These are phyloP conservation scores for Hystrix brachyura DNA, from an alignment of 2,113 vertebrate genomes.

Conservation along the genomic window DNA sequence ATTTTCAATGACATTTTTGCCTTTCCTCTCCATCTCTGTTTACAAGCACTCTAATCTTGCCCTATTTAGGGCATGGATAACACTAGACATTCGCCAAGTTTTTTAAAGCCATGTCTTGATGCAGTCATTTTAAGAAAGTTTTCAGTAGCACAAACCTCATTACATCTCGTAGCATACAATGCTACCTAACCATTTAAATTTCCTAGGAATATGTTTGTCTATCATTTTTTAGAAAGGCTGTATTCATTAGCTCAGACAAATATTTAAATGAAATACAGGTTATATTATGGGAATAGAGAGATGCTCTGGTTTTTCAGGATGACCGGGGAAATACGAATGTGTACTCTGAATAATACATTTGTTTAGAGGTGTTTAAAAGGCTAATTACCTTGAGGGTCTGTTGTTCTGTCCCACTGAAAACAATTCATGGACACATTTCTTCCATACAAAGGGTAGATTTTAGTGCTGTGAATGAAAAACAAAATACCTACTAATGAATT, in stretches of 20 bases:
- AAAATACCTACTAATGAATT: not conserved
- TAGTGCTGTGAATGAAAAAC: not conserved
- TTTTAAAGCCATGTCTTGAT: not conserved
- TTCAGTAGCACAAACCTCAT: not conserved
- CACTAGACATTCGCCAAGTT: not conserved
- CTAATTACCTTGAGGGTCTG: not conserved
- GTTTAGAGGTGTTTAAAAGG: constrained; percentile 7
- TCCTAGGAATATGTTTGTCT: not conserved
- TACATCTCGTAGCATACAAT: constrained; percentile 4
- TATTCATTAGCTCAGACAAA: not conserved
- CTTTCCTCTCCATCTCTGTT: not conserved
- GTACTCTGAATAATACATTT: not conserved
- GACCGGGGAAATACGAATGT: not conserved
- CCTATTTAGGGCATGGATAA: not conserved
- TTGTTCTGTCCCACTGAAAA: not conserved
- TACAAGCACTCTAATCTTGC: not conserved
- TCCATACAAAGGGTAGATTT: constrained; percentile 7
- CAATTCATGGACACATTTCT: not conserved
- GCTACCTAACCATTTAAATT: not conserved
- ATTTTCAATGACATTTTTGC: not conserved
- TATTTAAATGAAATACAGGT: not conserved
- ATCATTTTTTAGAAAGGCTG: not conserved
- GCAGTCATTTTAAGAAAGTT: not conserved
- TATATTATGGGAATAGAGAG: not conserved
- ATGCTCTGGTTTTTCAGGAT: not conserved